phyloP scores from a whole-genome alignment of 2,888 invertebrate genomes.

The Physocephala rufipes region DNA sequence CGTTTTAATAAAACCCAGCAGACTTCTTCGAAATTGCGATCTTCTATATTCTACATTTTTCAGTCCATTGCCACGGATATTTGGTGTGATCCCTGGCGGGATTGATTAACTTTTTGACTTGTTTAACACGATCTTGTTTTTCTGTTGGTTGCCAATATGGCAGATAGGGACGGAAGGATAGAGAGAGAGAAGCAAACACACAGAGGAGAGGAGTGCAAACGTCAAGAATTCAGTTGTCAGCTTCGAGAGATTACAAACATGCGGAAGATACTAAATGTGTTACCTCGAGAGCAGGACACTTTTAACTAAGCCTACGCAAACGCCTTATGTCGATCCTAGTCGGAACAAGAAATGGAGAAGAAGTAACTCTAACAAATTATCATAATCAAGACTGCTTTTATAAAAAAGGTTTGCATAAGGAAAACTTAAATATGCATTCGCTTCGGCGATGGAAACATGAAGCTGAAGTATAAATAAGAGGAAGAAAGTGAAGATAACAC shows the following conservation, averaged over 20 bases:
- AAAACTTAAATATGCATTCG: no score
- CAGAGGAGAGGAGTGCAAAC: neutral
- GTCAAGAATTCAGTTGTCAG: no score
- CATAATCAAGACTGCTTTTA: neutral
- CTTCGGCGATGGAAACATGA: no score
- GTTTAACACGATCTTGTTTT: slow-evolving; percentile 8
- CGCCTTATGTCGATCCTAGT: no score
- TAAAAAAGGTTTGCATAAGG: no score
- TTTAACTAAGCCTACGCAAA: neutral
- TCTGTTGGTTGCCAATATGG: slow-evolving; percentile 16
- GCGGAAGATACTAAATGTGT: slow-evolving; percentile 25
- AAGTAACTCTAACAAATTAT: no score
- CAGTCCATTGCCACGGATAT: neutral
- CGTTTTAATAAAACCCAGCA: neutral
- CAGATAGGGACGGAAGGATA: neutral
- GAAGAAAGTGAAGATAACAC: no score
- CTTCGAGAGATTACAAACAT: neutral
- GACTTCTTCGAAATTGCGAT: neutral
- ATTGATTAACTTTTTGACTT: slow-evolving; percentile 1
- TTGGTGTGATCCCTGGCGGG: slow-evolving; percentile 7
- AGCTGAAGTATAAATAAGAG: no score
- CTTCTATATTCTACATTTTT: neutral
- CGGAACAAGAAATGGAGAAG: no score
- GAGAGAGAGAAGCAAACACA: slow-evolving; percentile 3
- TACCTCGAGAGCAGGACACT: slow-evolving; percentile 9